phyloP scores from a whole-genome alignment of 1,140 invertebrate species.

The Bombus waltoni region DNA sequence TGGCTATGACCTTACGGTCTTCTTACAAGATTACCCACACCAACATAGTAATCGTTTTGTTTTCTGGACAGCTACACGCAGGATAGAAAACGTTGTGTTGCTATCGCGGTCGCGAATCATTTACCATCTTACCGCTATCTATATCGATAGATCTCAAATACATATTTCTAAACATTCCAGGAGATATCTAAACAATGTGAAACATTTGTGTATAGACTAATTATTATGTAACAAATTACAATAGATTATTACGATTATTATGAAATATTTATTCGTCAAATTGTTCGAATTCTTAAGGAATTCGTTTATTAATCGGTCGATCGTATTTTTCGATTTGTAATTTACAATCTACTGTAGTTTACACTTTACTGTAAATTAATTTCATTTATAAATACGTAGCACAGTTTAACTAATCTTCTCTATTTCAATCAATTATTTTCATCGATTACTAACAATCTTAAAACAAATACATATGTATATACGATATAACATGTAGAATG shows the following conservation, averaged over 20 bases:
- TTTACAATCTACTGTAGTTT: neutral
- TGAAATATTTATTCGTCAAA: neutral
- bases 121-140: no score
- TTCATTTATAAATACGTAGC: neutral
- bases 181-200: neutral
- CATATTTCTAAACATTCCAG: neutral
- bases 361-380: neutral
- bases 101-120: neutral
- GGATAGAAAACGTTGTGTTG: neutral
- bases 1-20: neutral
- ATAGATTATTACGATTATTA: neutral
- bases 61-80: neutral
- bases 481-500: no score
- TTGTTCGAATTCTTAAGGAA: no score
- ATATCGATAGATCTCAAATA: neutral
- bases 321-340: neutral
- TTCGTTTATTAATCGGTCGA: neutral
- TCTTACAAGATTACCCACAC: neutral
- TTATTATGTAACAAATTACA: no score
- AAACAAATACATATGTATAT: no score
- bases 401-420: no score
- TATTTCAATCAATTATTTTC: no score
- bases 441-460: no score
- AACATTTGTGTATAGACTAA: no score
- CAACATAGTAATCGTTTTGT: conserved; percentile 5